Evolutionary conservation across 2,888 invertebrate species (phyloP), one percentile per base, ranked within the genome.

Genomic region (Phanerotoma sp.): DNA sequence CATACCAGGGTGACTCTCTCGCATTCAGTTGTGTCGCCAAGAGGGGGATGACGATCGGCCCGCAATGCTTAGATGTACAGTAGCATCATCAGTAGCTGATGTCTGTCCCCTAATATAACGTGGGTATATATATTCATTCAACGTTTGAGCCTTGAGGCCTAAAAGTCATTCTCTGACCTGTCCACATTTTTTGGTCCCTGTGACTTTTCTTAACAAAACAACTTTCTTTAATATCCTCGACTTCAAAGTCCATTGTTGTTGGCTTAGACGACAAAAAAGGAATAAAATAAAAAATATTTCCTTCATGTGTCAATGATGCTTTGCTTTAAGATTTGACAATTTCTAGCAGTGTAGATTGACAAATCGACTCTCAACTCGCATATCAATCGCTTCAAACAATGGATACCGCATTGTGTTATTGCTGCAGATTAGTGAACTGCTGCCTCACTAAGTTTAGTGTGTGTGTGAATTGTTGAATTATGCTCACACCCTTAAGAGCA

Each of bases 381-480:
- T 45, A 15, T 15, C 38, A 18, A 9, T 18, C 28, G n/a, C n/a
- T n/a, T n/a, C n/a, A n/a, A 28, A 45, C 45, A 45, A 45, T 28
- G 20, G 18, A 20, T 38, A 52, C n/a, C n/a, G n/a, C 35, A 52
- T 52, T 71, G 68, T 70, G 67, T 67, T 63, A n/a, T 68, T 68
- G 70, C 69, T 67, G 72, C 73, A 70, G 72, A 74, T 75, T 74
- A 74, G 73, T 70, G 69, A 71, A 72, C 69, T 74, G 33, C 38
- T 38, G 15, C 18, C 66, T 63, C 65, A 68, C 71, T 70, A 72
- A 68, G 68, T 69, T 66, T 65, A 66, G 59, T 59, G 61, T 62
- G 54, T 52, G 47, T 37, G 48, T 40, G 47, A 38, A 44, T 44
- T 56, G 16, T n/a, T 53, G 58, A 52, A 48, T 58, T 48, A 22